Conservation (phyloP, 2,797 vertebrate genomes). For the Pseudomugil gertrudae region DNA sequence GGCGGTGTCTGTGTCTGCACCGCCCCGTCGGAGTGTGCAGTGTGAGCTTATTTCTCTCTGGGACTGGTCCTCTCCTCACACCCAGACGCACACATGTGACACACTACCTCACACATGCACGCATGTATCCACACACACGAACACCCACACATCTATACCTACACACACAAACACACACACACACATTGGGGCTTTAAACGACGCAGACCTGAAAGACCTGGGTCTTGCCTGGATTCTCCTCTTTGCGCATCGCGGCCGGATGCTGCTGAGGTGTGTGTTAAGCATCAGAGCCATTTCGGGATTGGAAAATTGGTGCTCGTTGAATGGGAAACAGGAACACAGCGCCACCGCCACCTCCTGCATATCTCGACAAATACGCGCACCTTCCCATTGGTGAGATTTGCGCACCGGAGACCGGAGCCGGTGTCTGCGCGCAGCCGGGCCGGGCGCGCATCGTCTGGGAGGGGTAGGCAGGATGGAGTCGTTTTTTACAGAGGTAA, state of each 20-base stretch:
- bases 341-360: conserved; percentile 35
- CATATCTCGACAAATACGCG: conserved; percentile 28
- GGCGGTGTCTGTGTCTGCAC: conserved; percentile 42
- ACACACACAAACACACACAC: not conserved
- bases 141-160: not conserved
- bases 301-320: conserved; percentile 33
- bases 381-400: conserved; percentile 40
- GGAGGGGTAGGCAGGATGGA: conserved; percentile 80
- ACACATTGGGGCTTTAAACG: conserved; percentile 10
- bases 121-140: not conserved
- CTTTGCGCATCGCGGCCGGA: conserved; percentile 50
- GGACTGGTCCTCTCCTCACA: conserved; percentile 55
- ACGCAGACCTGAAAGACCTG: conserved; percentile 38
- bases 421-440: conserved; percentile 66
- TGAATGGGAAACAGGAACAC: conserved; percentile 73
- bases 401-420: conserved; percentile 52
- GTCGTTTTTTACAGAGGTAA: conserved; percentile 83
- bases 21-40: conserved; percentile 58
- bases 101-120: conserved; percentile 17
- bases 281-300: conserved; percentile 21
- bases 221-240: conserved; percentile 34
- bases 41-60: conserved; percentile 40
- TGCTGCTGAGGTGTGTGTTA: conserved; percentile 42
- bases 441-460: conserved; percentile 64
- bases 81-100: conserved; percentile 24